A percentile compares a stretch with the other conserved stretches of the same genome.
These are phyloP conservation scores for Ophion ellenae DNA, from an alignment of 2,888 invertebrate species.

Conservation along the genomic window DNA sequence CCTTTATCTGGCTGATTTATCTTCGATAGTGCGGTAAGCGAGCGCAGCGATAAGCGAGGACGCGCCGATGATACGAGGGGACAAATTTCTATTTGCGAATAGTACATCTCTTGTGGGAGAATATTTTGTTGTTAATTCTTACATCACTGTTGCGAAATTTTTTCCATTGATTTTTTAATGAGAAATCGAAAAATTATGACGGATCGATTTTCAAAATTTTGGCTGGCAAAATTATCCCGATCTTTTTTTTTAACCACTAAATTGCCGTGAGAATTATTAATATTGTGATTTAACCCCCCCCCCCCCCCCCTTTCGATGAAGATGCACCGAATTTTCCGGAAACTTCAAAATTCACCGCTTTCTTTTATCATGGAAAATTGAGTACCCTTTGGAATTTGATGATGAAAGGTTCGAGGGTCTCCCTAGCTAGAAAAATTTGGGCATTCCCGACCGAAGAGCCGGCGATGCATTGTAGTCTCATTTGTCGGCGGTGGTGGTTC, in stretches of 20 bases:
- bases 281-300: no score
- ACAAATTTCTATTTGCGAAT: conserved; percentile 3
- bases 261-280: no score
- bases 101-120: neutral
- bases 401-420: neutral
- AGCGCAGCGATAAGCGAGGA: conserved; percentile 1
- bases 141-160: neutral
- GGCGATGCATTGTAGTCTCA: conserved; percentile 49
- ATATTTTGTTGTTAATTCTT: neutral
- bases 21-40: conserved; percentile 6
- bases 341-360: neutral
- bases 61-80: neutral
- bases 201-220: no score
- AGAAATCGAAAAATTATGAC: no score
- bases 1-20: conserved; percentile 30
- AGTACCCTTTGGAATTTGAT: neutral
- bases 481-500: conserved; percentile 59
- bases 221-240: no score
- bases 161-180: neutral
- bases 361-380: neutral
- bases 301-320: neutral
- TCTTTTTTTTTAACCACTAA: no score
- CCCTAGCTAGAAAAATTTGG: neutral
- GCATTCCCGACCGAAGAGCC: neutral
- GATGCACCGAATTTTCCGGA: neutral